A percentile compares a stretch with the other conserved stretches of the same genome.
phyloP scores from a whole-genome alignment of 2,113 vertebrate genomes.

The Labeo catla region DNA sequence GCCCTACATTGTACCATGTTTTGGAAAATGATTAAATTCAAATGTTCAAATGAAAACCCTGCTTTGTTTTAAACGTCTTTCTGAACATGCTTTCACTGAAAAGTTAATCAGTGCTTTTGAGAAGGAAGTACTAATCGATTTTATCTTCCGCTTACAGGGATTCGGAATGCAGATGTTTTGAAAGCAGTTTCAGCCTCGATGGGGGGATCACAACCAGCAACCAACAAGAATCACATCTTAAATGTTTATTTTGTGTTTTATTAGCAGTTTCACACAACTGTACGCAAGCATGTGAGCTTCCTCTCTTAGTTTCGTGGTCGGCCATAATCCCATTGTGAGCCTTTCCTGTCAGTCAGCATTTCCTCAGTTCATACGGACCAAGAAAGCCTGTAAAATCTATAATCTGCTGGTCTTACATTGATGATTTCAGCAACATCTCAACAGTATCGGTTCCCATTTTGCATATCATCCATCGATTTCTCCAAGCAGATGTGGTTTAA shows the following conservation, averaged over 20 bases:
- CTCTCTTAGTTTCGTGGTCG: slow-evolving; percentile 22
- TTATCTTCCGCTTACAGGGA: slow-evolving; percentile 33
- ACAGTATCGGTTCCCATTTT: slow-evolving; percentile 7
- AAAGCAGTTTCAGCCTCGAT: slow-evolving; percentile 32
- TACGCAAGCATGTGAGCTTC: slow-evolving; percentile 22
- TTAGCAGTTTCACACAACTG: slow-evolving; percentile 28
- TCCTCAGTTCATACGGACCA: slow-evolving; percentile 18
- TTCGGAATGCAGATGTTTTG: slow-evolving; percentile 64
- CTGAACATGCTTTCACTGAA: neutral
- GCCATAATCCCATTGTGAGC: slow-evolving; percentile 24
- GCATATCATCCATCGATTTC: neutral
- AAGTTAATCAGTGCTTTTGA: neutral
- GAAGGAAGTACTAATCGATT: neutral
- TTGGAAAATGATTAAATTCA: neutral
- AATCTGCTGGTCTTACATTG: slow-evolving; percentile 15
- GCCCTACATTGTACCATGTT: too few species aligned
- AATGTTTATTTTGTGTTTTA: slow-evolving; percentile 33
- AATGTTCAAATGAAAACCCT: neutral
- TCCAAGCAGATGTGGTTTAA: neutral
- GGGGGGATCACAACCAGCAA: slow-evolving; percentile 48
- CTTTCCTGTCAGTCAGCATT: slow-evolving; percentile 26
- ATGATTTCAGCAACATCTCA: neutral
- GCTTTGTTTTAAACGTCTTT: neutral
- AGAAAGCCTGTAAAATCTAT: neutral
- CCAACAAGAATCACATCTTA: slow-evolving; percentile 44